These are phyloP conservation scores for Brachypterus glaber DNA, from an alignment of 2,888 invertebrate species.

Conservation along the genomic window DNA sequence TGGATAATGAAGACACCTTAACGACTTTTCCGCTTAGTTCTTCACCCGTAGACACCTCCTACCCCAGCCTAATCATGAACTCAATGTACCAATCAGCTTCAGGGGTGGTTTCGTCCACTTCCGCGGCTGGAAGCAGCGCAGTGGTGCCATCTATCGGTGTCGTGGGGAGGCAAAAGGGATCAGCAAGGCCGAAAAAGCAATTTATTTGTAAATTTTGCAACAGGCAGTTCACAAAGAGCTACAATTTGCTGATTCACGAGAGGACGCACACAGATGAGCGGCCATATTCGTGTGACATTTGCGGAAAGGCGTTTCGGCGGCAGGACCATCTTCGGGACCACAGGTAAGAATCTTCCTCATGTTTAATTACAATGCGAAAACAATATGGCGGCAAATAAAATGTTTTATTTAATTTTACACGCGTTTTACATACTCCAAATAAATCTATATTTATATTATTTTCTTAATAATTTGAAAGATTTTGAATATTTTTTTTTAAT, in stretches of 20 bases:
- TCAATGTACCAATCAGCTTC: conserved; percentile 54
- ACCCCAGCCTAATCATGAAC: conserved; percentile 62
- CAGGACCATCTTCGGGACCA: conserved; percentile 94
- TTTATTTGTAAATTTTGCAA: conserved; percentile 98
- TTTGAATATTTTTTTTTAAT: no score
- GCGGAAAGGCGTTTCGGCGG: conserved; percentile 92
- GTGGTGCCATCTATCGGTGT: conserved; percentile 39
- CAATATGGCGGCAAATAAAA: no score
- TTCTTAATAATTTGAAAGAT: no score
- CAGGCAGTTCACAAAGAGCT: conserved; percentile 95
- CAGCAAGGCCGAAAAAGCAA: conserved; percentile 60
- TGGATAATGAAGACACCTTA: conserved; percentile 59
- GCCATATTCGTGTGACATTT: conserved; percentile 96
- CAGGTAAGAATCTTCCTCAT: no score
- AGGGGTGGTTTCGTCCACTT: conserved; percentile 42
- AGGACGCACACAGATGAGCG: conserved; percentile 96
- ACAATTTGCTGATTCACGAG: conserved; percentile 95
- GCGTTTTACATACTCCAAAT: no score
- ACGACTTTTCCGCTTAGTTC: conserved; percentile 49
- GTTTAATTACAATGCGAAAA: no score
- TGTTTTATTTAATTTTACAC: no score
- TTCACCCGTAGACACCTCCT: conserved; percentile 56
- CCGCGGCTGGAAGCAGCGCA: conserved; percentile 36
- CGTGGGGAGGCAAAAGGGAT: conserved; percentile 34
- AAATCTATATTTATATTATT: no score